A percentile compares a stretch with the other conserved stretches of the same genome.
These are phyloP conservation scores for Xenentodon cancila DNA, from an alignment of 2,797 vertebrate species.

Conservation along the genomic window DNA sequence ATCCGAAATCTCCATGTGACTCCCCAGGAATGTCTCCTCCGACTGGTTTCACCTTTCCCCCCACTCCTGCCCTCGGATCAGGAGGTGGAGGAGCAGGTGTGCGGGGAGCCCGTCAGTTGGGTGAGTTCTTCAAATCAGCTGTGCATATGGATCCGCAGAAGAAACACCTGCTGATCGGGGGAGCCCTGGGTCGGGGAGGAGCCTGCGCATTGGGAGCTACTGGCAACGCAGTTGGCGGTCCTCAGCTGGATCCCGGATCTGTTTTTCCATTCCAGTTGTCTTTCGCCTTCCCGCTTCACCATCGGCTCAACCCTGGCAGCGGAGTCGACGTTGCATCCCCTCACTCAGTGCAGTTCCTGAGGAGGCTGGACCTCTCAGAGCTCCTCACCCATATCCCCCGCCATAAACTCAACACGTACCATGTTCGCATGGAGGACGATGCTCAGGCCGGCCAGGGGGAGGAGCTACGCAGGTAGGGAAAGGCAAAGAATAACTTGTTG, in stretches of 20 bases:
- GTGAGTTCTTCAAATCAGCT: slow-evolving; percentile 95
- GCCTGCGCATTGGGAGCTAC: slow-evolving; percentile 52
- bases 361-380: slow-evolving; percentile 96
- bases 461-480: slow-evolving; percentile 90
- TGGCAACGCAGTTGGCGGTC: slow-evolving; percentile 10
- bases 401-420: slow-evolving; percentile 98
- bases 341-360: slow-evolving; percentile 92
- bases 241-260: slow-evolving; percentile 70
- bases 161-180: slow-evolving; percentile 86
- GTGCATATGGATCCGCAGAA: slow-evolving; percentile 93
- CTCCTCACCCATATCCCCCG: slow-evolving; percentile 95
- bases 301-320: slow-evolving; percentile 84
- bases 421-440: slow-evolving; percentile 98
- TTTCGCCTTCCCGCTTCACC: slow-evolving; percentile 75
- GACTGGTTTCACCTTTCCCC: slow-evolving; percentile 89
- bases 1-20: slow-evolving; percentile 86
- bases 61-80: slow-evolving; percentile 56
- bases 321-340: slow-evolving; percentile 67
- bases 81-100: slow-evolving; percentile 73
- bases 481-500: too few species aligned
- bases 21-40: slow-evolving; percentile 94
- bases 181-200: slow-evolving; percentile 72
- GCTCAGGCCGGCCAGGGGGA: slow-evolving; percentile 97
- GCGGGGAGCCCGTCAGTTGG: slow-evolving; percentile 91
- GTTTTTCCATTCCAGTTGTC: slow-evolving; percentile 72